Conservation (phyloP, 2,113 vertebrate genomes). For the Centropus bengalensis region DNA sequence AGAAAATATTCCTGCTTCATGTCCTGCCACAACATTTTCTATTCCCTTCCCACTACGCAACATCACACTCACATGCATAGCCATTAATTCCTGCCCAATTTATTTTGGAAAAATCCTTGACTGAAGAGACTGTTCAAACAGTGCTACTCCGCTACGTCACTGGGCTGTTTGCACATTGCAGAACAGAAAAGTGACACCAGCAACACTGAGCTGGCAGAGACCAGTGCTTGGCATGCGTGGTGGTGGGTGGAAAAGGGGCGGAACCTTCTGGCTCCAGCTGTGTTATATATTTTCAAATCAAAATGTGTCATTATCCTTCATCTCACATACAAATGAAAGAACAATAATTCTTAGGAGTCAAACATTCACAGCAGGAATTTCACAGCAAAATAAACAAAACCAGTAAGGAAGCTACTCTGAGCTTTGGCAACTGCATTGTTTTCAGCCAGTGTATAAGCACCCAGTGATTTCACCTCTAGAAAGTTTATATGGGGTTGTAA, state of each 20-base stretch:
- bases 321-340: background rate
- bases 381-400: background rate
- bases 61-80: background rate
- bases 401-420: background rate
- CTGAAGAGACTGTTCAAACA: constrained; percentile 13
- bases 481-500: background rate
- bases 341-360: background rate
- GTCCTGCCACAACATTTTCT: background rate
- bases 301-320: background rate
- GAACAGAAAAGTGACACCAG: background rate
- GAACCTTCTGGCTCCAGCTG: constrained; percentile 3
- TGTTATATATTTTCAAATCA: background rate
- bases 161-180: constrained; percentile 9
- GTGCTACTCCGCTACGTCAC: background rate
- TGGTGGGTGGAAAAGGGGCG: constrained; percentile 12
- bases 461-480: background rate
- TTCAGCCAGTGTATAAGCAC: background rate
- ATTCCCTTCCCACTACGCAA: accelerated
- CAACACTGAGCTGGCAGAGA: background rate
- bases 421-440: background rate
- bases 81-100: background rate
- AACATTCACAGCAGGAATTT: background rate
- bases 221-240: background rate
- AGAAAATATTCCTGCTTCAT: background rate
- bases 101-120: constrained; percentile 30